phyloP scores from a whole-genome alignment of 2,797 vertebrate genomes.

The Sus cebifrons region DNA sequence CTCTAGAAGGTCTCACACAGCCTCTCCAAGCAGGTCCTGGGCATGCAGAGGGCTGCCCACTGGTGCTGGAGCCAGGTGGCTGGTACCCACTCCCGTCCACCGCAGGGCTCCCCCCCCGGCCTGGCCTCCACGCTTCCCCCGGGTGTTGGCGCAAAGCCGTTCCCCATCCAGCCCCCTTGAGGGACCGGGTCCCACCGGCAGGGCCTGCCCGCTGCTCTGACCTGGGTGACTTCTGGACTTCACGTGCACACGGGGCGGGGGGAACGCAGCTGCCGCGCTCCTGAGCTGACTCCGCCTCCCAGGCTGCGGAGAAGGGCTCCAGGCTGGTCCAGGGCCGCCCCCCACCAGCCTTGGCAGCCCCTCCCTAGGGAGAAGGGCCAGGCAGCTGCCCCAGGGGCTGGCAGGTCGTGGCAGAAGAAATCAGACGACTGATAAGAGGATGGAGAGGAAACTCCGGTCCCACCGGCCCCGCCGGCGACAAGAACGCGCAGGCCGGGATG shows the following conservation, averaged over 20 bases:
- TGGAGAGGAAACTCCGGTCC: neutral
- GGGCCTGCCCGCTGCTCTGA: neutral
- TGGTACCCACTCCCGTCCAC: neutral
- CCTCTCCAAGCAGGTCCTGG: too few species aligned
- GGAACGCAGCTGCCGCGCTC: too few species aligned
- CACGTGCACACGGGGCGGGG: neutral
- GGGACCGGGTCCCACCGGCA: neutral
- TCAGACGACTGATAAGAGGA: neutral
- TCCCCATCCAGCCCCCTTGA: neutral
- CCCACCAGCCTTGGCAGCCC: fast-evolving
- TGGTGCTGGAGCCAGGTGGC: neutral
- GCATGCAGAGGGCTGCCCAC: neutral
- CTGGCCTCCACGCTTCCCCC: neutral
- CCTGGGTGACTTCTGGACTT: fast-evolving
- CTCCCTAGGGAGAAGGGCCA: fast-evolving
- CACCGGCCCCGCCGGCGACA: neutral
- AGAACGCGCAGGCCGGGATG: neutral
- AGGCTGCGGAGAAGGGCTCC: neutral
- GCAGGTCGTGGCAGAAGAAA: neutral
- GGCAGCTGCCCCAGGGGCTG: neutral
- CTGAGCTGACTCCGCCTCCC: neutral
- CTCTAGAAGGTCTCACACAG: neutral
- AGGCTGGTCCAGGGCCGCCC: neutral
- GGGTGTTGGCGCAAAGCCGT: neutral
- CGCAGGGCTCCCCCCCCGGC: too few species aligned